Conservation (phyloP, 1,140 invertebrate genomes). For the Polypedilum vanderplanki region DNA sequence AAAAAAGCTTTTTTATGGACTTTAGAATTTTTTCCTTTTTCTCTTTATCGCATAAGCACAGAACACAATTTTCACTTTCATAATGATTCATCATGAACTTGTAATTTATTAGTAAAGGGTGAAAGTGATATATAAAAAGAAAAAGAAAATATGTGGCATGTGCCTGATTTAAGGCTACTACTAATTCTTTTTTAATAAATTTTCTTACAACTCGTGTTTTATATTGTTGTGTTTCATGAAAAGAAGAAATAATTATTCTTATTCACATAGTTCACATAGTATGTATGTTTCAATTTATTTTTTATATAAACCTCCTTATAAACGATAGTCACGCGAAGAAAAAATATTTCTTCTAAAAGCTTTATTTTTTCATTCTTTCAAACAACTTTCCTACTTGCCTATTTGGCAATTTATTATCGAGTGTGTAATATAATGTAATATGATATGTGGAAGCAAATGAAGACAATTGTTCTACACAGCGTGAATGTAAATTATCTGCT, state of each 20-base stretch:
- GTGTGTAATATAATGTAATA: not conserved
- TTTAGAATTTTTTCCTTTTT: not conserved
- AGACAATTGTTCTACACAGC: not conserved
- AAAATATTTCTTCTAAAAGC: not conserved
- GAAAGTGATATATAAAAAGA: not conserved
- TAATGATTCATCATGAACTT: not conserved
- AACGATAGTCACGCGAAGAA: not conserved
- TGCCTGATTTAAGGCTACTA: not conserved
- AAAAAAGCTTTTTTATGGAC: not conserved
- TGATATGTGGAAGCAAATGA: not conserved
- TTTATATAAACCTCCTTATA: not conserved
- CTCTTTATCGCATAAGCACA: not conserved
- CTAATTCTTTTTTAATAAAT: slow-evolving; percentile 20
- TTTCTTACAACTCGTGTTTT: not conserved
- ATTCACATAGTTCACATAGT: not conserved
- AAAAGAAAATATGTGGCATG: not conserved
- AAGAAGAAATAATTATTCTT: not conserved
- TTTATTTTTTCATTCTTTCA: not conserved
- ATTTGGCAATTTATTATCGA: not conserved
- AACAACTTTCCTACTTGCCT: not conserved
- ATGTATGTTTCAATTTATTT: slow-evolving; percentile 1
- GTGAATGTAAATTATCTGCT: not conserved
- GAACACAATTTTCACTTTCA: not conserved
- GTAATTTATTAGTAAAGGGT: not conserved
- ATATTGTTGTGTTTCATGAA: not conserved